Percentiles rank a stretch among this genome's conserved stretches.
Evolutionary conservation across 2,888 invertebrate species (phyloP).

Genomic region (Atrina japonica): DNA sequence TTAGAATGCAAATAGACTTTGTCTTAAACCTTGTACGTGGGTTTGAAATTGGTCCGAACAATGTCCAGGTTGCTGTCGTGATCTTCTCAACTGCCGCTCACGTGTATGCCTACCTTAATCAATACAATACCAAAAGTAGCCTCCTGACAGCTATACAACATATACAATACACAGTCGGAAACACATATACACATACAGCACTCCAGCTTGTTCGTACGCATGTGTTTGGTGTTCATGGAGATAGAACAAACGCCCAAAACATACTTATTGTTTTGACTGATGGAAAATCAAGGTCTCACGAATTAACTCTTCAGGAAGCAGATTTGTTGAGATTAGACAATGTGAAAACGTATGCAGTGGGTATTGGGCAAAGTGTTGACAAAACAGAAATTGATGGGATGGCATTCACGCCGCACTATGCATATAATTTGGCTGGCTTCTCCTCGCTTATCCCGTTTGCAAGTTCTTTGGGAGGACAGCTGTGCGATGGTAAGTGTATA

Average conservation of each 20-base stretch:
- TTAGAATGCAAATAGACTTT: conserved; percentile 48
- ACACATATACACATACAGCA: conserved; percentile 6
- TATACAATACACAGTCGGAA: neutral
- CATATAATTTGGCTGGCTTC: conserved; percentile 1
- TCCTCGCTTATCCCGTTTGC: neutral
- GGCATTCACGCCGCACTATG: conserved; percentile 2
- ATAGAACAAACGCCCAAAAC: conserved; percentile 12
- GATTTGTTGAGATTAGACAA: neutral
- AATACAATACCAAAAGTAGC: conserved; percentile 1
- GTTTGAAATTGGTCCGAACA: conserved; percentile 45
- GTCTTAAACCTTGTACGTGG: conserved; percentile 44
- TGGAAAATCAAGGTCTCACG: conserved; percentile 3
- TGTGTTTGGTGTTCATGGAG: conserved; percentile 1
- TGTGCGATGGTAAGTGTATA: conserved; percentile 10
- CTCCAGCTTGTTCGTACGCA: neutral
- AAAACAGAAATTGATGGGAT: neutral
- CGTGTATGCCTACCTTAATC: conserved; percentile 20
- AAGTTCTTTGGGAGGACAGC: neutral
- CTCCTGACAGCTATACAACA: neutral
- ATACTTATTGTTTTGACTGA: conserved; percentile 8
- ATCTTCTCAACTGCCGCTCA: conserved; percentile 39
- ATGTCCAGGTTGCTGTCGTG: conserved; percentile 49
- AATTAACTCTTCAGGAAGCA: neutral
- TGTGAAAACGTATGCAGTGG: conserved; percentile 10
- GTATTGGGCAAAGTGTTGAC: neutral